These are phyloP conservation scores for Globia sparganii DNA, from an alignment of 2,888 invertebrate genomes.

Conservation along the genomic window DNA sequence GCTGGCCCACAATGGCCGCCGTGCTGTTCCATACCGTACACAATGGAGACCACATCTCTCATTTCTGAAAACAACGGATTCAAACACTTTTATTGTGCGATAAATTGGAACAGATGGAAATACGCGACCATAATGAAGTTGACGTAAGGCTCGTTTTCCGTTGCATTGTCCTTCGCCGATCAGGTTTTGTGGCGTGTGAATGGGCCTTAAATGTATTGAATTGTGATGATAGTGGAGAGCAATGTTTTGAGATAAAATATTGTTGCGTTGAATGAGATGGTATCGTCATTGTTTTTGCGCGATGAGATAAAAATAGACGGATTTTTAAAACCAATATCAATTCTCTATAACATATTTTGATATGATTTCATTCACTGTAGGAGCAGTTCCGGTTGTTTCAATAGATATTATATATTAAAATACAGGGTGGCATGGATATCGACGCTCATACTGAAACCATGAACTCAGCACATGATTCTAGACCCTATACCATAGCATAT, in stretches of 20 bases:
- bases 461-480: no score
- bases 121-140: conserved; percentile 76
- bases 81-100: conserved; percentile 86
- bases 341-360: not conserved
- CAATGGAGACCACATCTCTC: conserved; percentile 83
- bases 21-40: conserved; percentile 72
- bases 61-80: conserved; percentile 84
- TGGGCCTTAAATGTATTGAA: conserved; percentile 61
- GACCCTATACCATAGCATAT: no score
- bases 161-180: conserved; percentile 60
- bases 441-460: no score
- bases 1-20: conserved; percentile 65
- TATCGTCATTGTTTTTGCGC: conserved; percentile 32
- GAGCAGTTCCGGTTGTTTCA: not conserved
- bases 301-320: conserved; percentile 22
- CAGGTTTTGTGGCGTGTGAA: conserved; percentile 43
- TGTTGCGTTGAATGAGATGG: conserved; percentile 41
- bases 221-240: conserved; percentile 45
- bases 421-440: no score
- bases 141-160: conserved; percentile 66
- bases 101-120: conserved; percentile 85
- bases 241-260: conserved; percentile 58
- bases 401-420: no score
- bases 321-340: conserved; percentile 11
- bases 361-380: not conserved